Conservation (phyloP, 2,113 vertebrate genomes). For the Chitala chitala region DNA sequence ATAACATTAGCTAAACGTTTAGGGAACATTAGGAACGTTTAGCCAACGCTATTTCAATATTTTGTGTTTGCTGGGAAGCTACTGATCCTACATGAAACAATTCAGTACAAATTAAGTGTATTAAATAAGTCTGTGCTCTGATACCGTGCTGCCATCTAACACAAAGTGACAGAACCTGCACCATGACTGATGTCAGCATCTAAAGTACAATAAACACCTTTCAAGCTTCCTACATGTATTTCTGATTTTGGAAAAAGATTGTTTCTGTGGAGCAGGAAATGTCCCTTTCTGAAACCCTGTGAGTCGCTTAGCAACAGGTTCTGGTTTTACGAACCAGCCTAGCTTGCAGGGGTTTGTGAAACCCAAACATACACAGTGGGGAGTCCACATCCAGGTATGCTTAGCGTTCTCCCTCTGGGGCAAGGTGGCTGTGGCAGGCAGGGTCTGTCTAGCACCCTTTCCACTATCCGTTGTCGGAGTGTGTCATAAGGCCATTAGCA, state of each 20-base stretch:
- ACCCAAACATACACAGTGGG: slow-evolving; percentile 37
- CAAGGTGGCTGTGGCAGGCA: background rate
- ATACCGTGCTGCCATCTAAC: background rate
- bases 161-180: background rate
- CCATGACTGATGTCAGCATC: background rate
- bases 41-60: too few relatives aligned
- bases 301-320: slow-evolving; percentile 61
- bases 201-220: background rate
- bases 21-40: too few relatives aligned
- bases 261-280: slow-evolving; percentile 4
- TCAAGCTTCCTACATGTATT: background rate
- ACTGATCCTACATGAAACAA: too few relatives aligned
- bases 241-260: slow-evolving; percentile 3
- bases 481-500: background rate
- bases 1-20: too few relatives aligned
- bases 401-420: slow-evolving; percentile 28
- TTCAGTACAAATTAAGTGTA: too few relatives aligned
- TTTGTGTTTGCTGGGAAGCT: too few relatives aligned
- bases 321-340: background rate
- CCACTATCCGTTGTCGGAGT: background rate
- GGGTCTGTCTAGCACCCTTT: background rate
- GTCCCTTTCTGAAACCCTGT: slow-evolving; percentile 19
- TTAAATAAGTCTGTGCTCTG: background rate
- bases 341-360: slow-evolving; percentile 36
- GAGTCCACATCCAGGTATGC: slow-evolving; percentile 35